A percentile compares a stretch with the other conserved stretches of the same genome.
Conservation (phyloP, 1,140 invertebrate species). For the Reticulitermes speratus region DNA sequence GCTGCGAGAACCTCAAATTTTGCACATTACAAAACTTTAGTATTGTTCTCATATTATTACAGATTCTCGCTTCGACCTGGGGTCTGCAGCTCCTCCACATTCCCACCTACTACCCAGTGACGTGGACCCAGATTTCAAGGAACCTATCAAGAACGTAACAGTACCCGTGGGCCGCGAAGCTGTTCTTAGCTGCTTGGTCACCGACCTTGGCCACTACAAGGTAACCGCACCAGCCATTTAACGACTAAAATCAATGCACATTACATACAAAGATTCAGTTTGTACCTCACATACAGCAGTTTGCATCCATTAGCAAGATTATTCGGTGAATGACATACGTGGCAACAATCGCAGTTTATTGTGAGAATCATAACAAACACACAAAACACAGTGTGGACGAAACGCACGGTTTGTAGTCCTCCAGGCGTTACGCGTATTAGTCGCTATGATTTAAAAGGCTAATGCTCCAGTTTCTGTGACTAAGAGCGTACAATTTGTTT, state of each 20-base stretch:
- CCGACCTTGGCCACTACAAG: conserved; percentile 79
- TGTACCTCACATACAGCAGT: no score
- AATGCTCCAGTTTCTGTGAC: neutral
- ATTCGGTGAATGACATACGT: no score
- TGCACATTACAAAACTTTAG: no score
- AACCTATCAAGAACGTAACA: conserved; percentile 78
- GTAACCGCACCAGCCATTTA: conserved; percentile 48
- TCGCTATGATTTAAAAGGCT: neutral
- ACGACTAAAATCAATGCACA: no score
- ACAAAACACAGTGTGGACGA: no score
- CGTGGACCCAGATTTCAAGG: conserved; percentile 66
- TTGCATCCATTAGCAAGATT: no score
- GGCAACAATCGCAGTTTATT: no score
- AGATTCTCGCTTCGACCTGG: conserved; percentile 25
- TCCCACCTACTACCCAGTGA: neutral
- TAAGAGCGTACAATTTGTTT: neutral
- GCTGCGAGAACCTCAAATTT: no score
- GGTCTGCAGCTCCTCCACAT: neutral
- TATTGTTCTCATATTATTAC: conserved; percentile 6
- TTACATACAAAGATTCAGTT: no score
- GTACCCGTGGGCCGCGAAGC: conserved; percentile 80
- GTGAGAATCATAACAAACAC: no score
- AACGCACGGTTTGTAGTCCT: no score
- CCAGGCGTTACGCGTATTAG: no score
- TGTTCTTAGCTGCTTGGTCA: conserved; percentile 76